Evolutionary conservation across 2,888 invertebrate genomes (phyloP), one percentile per base, ranked within the genome.

Genomic region (Tenthredo amoena): DNA sequence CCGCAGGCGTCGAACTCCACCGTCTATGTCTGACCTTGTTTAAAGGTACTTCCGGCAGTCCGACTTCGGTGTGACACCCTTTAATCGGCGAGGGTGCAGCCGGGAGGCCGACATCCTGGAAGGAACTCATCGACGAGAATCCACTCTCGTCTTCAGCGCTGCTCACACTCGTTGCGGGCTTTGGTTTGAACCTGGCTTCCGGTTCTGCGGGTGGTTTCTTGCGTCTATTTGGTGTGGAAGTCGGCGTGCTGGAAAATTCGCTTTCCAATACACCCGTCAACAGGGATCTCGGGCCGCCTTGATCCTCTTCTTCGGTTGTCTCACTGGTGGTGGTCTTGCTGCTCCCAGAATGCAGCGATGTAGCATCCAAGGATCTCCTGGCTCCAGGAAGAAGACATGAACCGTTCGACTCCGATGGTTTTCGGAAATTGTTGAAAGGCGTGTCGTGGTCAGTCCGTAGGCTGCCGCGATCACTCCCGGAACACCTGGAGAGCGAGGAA

Each of bases 111-210:
- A 97, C 96, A 91, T 97, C 97, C 93, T 97, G 97, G 92, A 97
- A 97, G 9, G 97, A 97, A 92, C 96, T 97, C 95, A 97, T 96
- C 10, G 97, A 97, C 18, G 97, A 97, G 93, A 97, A 97, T 43
- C 97, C 97, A 91, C 97, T 97, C 93, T 97, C 97, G 89, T 97
- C 97, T 92, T 97, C 97, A 12, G 94, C 94, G 86, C 93, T 93
- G 88, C 92, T 92, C 10, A 91, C 90, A 77, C 91, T 92, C 5
- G 81, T 62, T 68, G 88, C 90, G 3, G 91, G 88, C 85, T 91
- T 92, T 6, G 90, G 85, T 65, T 90, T 91, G 7, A 83, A 58
- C n/a, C 72, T 55, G 89, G 86, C 68, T 87, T 87, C 87, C 87
- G 77, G 90, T 76, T 89, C 74, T 40, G 84, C 40, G 81, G 85